Conservation (phyloP, 2,113 vertebrate species). For the Hemibagrus wyckioides region DNA sequence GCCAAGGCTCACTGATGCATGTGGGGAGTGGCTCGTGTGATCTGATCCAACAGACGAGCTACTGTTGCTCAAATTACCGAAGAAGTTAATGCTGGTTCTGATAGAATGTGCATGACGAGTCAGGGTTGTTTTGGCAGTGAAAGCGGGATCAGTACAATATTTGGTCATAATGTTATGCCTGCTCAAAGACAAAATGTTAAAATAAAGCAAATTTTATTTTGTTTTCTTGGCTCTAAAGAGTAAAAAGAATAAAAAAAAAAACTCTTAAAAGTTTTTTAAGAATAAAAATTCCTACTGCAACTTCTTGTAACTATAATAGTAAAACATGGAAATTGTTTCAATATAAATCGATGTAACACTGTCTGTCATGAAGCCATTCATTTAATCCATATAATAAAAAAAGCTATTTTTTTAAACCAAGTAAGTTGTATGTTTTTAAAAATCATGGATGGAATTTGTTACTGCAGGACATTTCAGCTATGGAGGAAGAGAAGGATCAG, state of each 20-base stretch:
- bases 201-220: neutral
- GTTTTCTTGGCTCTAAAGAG: neutral
- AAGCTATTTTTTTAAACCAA: neutral
- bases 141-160: too few relatives aligned
- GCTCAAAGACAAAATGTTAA: neutral
- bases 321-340: neutral
- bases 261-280: neutral
- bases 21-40: too few relatives aligned
- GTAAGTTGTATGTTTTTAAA: neutral
- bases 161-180: too few relatives aligned
- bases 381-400: neutral
- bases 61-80: too few relatives aligned
- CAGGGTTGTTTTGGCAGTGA: too few relatives aligned
- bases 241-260: neutral
- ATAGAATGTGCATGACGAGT: too few relatives aligned
- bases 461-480: constrained; percentile 88
- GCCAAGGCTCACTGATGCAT: too few relatives aligned
- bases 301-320: neutral
- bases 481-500: constrained; percentile 98
- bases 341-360: neutral
- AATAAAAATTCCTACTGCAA: neutral
- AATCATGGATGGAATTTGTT: constrained; percentile 14
- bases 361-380: neutral
- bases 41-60: too few relatives aligned
- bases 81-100: too few relatives aligned